phyloP scores from a whole-genome alignment of 2,888 invertebrate species.

The Heliconius aoede region DNA sequence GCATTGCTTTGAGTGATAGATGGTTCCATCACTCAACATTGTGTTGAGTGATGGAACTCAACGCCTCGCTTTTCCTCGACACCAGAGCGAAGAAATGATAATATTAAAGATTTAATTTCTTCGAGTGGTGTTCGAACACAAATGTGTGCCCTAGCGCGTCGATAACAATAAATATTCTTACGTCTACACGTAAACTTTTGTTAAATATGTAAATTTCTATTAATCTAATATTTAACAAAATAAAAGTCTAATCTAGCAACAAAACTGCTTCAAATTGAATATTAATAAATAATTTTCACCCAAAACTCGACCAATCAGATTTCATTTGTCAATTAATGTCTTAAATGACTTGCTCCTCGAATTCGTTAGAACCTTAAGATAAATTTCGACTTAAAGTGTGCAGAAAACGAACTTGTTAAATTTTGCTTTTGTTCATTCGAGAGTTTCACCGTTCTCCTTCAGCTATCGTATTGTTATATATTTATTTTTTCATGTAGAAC shows the following conservation, averaged over 20 bases:
- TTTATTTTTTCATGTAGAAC: neutral
- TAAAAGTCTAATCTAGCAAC: neutral
- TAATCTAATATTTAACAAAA: neutral
- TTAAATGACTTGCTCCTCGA: conserved; percentile 23
- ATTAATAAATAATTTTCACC: conserved; percentile 15
- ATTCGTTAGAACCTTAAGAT: conserved; percentile 8
- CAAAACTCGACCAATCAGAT: conserved; percentile 21
- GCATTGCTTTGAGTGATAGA: too few species aligned
- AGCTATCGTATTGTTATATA: neutral
- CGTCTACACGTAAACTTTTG: too few species aligned
- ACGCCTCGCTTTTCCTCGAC: too few species aligned
- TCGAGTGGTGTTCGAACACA: too few species aligned
- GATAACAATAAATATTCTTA: too few species aligned
- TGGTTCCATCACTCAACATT: too few species aligned
- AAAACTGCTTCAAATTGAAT: conserved; percentile 7
- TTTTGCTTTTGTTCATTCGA: conserved; percentile 19
- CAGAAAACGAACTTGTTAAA: conserved; percentile 23
- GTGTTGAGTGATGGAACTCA: too few species aligned
- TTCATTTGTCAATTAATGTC: conserved; percentile 25
- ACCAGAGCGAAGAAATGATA: too few species aligned
- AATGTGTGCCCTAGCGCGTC: too few species aligned
- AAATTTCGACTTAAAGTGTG: conserved; percentile 20
- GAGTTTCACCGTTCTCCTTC: neutral
- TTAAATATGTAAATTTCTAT: too few species aligned
- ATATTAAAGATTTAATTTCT: too few species aligned